Percentiles rank a stretch among this genome's conserved stretches.
Evolutionary conservation across 2,797 vertebrate species (phyloP).

Genomic region (Emydoidea blandingii): DNA sequence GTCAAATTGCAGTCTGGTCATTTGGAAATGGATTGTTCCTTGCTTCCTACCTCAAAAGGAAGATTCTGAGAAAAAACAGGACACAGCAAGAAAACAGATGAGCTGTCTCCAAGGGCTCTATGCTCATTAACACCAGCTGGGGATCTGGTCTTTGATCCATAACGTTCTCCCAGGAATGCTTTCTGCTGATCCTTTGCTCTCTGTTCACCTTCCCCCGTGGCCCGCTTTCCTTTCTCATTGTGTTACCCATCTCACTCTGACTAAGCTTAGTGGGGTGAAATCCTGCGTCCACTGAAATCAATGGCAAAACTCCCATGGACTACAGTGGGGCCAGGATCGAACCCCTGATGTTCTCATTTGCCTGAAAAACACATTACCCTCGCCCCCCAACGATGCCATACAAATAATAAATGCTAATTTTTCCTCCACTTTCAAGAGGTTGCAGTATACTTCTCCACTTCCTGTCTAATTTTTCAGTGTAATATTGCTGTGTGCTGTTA

Average conservation of each 20-base stretch:
- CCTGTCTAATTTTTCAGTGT: neutral
- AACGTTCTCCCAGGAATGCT: neutral
- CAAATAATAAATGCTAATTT: neutral
- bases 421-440: neutral
- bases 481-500: too few relatives aligned
- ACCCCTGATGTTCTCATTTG: neutral
- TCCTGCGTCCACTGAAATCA: neutral
- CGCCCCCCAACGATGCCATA: too few relatives aligned
- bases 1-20: neutral
- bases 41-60: neutral
- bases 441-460: neutral
- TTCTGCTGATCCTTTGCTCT: neutral
- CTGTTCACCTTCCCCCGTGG: neutral
- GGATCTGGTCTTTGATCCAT: neutral
- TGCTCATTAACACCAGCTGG: too few relatives aligned
- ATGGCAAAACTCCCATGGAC: neutral
- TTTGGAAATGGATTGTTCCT: neutral
- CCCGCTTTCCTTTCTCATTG: neutral
- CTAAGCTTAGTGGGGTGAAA: neutral
- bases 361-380: neutral
- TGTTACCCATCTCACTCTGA: neutral
- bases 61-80: neutral
- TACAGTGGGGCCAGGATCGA: neutral
- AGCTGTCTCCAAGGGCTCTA: too few relatives aligned
- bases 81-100: neutral